Base-by-base conservation (phyloP, 2,888 invertebrate species). In the Drosophila meridionalis region DNA sequence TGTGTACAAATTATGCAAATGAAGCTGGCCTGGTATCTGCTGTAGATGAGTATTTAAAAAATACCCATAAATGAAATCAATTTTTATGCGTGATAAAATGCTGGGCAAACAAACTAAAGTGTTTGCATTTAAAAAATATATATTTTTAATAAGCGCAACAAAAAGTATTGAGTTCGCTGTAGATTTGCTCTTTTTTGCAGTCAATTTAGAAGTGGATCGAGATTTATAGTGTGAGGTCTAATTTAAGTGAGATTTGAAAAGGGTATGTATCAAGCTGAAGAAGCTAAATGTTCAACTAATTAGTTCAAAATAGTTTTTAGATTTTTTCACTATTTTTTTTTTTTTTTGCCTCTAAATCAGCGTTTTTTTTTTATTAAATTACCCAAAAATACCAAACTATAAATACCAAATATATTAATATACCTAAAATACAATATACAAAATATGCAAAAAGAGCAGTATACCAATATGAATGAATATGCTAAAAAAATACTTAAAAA, bases 1-100 rank as follows among this genome's bases (percentile, higher is more conserved):
- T 66, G 79, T 30, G 9, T n/a, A 71, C 68, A 87, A 89, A 87
- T 85, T 79, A 89, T 89, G 85, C 86, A 83, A 84, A 83, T 82
- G 80, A 65, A 34, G 38, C 45, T 30, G 48, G 6, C 26, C 12
- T 30, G 28, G 28, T 50, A 20, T 64, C 55, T 36, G 20, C 36
- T 20, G 6, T 28, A 8, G 38, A 14, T 14, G 30, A 6, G 32
- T 56, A 42, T 42, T 56, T 56, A 56, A 56, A 56, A 56, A 42
- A 38, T 53, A 30, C 53, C 20, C 12, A 62, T 72, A 69, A 61
- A 64, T 71, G 56, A 71, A 80, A 78, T 80, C 70, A 73, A 68
- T 78, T 73, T 73, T 80, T 64, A 70, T 78, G 67, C 57, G 26
- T 63, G 57, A 75, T 61, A 57, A 69, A 75, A 48, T 69, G 52